Conservation (phyloP, 2,113 vertebrate genomes). For the Phoxinus phoxinus region DNA sequence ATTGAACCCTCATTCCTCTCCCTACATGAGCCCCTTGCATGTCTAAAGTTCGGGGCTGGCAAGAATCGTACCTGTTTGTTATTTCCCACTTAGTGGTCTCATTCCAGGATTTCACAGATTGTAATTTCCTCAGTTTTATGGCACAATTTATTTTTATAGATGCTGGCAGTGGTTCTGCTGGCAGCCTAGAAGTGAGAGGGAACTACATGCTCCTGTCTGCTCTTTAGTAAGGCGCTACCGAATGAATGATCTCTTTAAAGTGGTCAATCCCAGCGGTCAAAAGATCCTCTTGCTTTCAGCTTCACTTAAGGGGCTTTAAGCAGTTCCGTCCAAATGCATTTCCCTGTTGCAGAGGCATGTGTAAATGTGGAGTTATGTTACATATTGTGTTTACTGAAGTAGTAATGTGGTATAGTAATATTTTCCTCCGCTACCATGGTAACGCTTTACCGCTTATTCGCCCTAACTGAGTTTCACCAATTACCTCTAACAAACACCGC, state of each 20-base stretch:
- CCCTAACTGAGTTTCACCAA: constrained; percentile 47
- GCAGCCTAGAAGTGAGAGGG: constrained; percentile 45
- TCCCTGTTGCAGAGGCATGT: neutral
- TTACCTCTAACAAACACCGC: constrained; percentile 51
- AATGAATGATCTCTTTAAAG: constrained; percentile 50
- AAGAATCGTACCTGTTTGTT: constrained; percentile 56
- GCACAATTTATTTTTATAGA: constrained; percentile 65
- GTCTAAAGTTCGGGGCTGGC: constrained; percentile 38
- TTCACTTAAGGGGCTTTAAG: neutral
- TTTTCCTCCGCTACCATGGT: constrained; percentile 43
- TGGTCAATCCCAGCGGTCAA: constrained; percentile 38
- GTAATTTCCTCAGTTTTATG: constrained; percentile 64
- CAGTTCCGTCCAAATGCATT: neutral
- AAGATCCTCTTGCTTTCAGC: constrained; percentile 11
- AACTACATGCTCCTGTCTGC: constrained; percentile 47
- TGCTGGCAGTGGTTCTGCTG: constrained; percentile 56
- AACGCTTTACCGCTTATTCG: constrained; percentile 53
- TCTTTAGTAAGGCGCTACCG: constrained; percentile 32
- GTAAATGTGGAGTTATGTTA: constrained; percentile 7
- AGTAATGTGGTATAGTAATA: constrained; percentile 23
- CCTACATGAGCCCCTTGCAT: neutral
- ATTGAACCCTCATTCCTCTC: neutral
- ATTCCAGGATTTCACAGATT: constrained; percentile 61
- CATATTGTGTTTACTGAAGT: neutral
- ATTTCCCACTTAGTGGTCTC: constrained; percentile 61